Conservation (phyloP, 2,888 invertebrate species). For the Hartigia nigra region DNA sequence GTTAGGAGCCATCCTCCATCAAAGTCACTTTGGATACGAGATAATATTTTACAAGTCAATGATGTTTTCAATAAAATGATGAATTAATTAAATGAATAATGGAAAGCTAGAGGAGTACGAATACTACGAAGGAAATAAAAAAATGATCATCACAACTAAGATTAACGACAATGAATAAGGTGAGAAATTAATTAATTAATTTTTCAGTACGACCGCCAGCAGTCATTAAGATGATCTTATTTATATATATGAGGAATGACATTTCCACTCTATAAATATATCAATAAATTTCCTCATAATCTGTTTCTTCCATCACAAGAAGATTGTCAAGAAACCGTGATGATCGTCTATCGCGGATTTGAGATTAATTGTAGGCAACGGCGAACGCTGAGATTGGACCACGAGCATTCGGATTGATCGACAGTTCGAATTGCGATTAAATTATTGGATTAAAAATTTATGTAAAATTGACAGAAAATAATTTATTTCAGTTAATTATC, state of each 20-base stretch:
- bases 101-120: not conserved
- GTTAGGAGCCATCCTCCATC: not conserved
- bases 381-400: not conserved
- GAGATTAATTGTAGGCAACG: not conserved
- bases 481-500: slow-evolving; percentile 49
- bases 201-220: not conserved
- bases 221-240: not conserved
- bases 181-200: not conserved
- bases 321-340: not conserved
- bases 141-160: no score
- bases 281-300: not conserved
- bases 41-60: not conserved
- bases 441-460: not conserved
- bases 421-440: not conserved
- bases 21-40: not conserved
- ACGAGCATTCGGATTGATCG: not conserved
- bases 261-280: not conserved
- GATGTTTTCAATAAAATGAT: not conserved
- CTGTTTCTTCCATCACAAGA: not conserved
- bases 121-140: not conserved
- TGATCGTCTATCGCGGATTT: not conserved
- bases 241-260: not conserved
- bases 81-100: not conserved
- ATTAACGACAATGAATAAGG: not conserved
- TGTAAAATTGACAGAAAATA: not conserved